phyloP scores from a whole-genome alignment of 2,113 vertebrate species.

The Rhinichthys klamathensis region DNA sequence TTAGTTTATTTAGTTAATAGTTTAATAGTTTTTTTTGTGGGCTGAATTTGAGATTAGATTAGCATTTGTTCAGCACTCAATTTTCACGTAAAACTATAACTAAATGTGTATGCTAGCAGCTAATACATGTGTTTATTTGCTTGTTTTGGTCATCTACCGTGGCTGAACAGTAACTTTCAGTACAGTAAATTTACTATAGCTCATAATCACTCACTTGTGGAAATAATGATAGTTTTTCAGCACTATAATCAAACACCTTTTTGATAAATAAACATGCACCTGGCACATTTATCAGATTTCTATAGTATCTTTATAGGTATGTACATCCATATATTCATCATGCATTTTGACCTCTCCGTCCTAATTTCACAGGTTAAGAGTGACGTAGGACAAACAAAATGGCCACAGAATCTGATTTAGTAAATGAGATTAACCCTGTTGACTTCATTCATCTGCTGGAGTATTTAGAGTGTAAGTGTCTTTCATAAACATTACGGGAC shows the following conservation, averaged over 20 bases:
- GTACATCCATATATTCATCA: background rate
- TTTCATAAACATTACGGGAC: background rate
- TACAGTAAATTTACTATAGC: background rate
- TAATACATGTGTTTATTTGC: background rate
- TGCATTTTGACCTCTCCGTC: background rate
- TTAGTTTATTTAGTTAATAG: background rate
- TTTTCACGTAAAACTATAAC: background rate
- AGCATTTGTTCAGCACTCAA: background rate
- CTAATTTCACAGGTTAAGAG: background rate
- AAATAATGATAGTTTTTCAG: background rate
- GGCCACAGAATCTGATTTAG: constrained; percentile 14
- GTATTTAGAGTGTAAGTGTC: constrained; percentile 85
- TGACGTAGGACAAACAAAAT: background rate
- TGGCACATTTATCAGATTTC: too few species aligned
- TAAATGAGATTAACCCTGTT: constrained; percentile 75
- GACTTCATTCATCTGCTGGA: constrained; percentile 89
- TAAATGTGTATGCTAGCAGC: background rate
- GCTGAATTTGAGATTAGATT: background rate
- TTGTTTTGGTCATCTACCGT: background rate
- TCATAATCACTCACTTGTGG: background rate
- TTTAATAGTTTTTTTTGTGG: background rate
- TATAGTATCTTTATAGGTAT: too few species aligned
- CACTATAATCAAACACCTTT: background rate
- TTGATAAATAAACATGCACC: background rate
- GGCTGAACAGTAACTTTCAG: background rate